phyloP scores from a whole-genome alignment of 2,888 invertebrate genomes.

The Clivina fossor region DNA sequence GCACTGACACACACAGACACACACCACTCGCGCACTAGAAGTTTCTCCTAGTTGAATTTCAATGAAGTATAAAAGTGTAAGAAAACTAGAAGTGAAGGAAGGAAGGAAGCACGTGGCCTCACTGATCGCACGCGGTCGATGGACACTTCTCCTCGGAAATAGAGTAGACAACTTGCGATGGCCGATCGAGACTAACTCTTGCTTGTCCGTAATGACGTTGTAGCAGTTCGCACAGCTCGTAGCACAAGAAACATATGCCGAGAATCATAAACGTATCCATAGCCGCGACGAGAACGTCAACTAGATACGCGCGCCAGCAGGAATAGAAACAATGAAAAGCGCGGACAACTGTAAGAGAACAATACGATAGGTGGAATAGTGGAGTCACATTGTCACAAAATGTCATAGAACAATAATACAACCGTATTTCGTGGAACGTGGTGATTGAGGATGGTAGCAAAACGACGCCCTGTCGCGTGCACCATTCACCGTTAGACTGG shows the following conservation, averaged over 20 bases:
- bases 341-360: conserved; percentile 1
- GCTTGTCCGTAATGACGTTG: conserved; percentile 54
- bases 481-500: conserved; percentile 44
- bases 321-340: neutral
- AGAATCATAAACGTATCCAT: conserved; percentile 70
- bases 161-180: conserved; percentile 37
- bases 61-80: too few relatives aligned
- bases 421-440: conserved; percentile 25
- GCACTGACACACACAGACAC: neutral
- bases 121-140: conserved; percentile 19
- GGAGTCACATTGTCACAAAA: too few relatives aligned
- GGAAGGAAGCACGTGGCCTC: too few relatives aligned
- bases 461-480: conserved; percentile 33
- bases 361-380: too few relatives aligned
- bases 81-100: too few relatives aligned
- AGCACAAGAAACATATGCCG: conserved; percentile 67
- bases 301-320: neutral
- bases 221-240: conserved; percentile 67
- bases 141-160: conserved; percentile 37
- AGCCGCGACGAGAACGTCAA: too few relatives aligned
- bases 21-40: too few relatives aligned
- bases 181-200: conserved; percentile 49
- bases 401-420: too few relatives aligned
- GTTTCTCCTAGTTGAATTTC: too few relatives aligned
- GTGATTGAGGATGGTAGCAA: conserved; percentile 28